Conservation (phyloP, 1,140 invertebrate species). For the Brachionus asplanchnoidis region DNA sequence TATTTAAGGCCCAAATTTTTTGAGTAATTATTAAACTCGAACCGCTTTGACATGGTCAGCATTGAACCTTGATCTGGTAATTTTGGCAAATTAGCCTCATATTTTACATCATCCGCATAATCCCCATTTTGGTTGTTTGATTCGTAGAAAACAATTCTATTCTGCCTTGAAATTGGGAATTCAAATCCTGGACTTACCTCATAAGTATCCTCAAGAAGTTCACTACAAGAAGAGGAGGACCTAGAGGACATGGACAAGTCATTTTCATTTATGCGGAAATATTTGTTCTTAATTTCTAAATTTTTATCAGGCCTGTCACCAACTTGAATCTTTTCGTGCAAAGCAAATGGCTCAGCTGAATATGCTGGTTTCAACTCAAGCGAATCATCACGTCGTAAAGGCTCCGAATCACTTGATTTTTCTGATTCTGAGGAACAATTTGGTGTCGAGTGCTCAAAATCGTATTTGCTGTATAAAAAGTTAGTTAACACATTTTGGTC, state of each 20-base stretch:
- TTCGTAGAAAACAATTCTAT: conserved; percentile 14
- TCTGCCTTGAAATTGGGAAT: background rate
- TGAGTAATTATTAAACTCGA: background rate
- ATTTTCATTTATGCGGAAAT: background rate
- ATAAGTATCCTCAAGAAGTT: background rate
- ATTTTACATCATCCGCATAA: background rate
- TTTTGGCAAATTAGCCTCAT: background rate
- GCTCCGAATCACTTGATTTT: background rate
- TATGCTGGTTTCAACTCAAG: background rate
- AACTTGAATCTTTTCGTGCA: background rate
- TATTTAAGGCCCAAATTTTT: background rate
- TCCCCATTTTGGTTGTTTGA: background rate
- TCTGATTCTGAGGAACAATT: conserved; percentile 8
- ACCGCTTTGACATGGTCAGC: background rate
- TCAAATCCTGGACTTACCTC: background rate
- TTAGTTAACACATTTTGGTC: background rate
- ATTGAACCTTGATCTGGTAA: background rate
- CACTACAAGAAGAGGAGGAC: background rate
- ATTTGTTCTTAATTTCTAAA: background rate
- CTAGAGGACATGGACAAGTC: background rate
- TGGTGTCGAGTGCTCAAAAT: background rate
- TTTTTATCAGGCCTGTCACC: conserved; percentile 20
- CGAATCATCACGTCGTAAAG: background rate
- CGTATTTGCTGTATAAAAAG: conserved; percentile 15
- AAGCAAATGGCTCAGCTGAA: background rate